Base-by-base conservation (phyloP, 2,113 vertebrate genomes). In the Pterocles gutturalis region DNA sequence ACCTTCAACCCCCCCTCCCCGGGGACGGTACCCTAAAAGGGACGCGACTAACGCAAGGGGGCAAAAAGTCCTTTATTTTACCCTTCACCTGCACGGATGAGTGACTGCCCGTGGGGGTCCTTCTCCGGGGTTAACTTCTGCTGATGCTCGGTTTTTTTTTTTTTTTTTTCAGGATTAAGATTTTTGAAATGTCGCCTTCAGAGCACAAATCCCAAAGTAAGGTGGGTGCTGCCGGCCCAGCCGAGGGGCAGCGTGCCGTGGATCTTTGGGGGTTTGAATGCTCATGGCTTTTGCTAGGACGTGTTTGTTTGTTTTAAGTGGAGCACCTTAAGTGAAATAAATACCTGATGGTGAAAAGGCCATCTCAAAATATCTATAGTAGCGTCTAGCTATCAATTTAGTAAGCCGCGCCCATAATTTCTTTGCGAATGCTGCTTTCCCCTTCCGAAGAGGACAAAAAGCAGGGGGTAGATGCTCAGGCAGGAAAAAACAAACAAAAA, bases 311-410 rank as follows among this genome's bases (percentile, higher is more conserved):
- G 14, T 4, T 64, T 13, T 5, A 14, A 57, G 54, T 11, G 5
- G 19, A 73, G 46, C 64, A 9, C n/a, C 38, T 26, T 17, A 13
- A 25, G 61, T 16, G 36, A 73, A 88, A 77, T 24, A 61, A 72
- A 51, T 36, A 54, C 24, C n/a, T 9, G 53, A 9, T 0, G 17
- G 80, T 7, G 16, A 65, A 71, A 83, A 73, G 26, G 31, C 15
- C 48, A 2, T 25, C 67, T 46, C 49, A 36, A 41, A 1, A 31
- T 14, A 28, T 0, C 19, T 8, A 5, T 17, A 24, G 84, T 14
- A 65, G 64, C 3, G 13, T 7, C 41, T 41, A 9, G 2, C 0
- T 14, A 34, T 12, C 69, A 6, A 17, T 3, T 55, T 7, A 25
- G 67, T 6, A 15, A 69, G 36, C 54, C 29, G 87, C n/a, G 14